Conservation (phyloP, 2,888 invertebrate genomes). For the Lomographa bimaculata region DNA sequence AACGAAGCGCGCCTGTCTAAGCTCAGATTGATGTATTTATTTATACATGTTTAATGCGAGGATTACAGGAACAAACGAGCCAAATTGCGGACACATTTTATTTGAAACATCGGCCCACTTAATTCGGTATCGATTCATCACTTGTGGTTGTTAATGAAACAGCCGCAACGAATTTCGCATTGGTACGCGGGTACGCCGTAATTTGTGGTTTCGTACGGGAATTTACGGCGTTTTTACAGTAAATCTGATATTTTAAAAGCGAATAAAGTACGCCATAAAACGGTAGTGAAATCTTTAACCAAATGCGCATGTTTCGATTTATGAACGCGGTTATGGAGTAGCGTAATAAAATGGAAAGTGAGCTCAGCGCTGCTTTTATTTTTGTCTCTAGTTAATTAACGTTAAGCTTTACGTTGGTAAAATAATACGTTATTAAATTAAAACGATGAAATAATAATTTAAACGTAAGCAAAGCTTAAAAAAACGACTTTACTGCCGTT, state of each 20-base stretch:
- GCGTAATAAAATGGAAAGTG: constrained; percentile 26
- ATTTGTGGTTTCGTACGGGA: constrained; percentile 62
- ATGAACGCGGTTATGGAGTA: constrained; percentile 18
- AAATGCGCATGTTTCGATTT: constrained; percentile 25
- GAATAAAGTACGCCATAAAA: constrained; percentile 23
- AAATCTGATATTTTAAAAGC: constrained; percentile 31
- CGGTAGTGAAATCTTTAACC: constrained; percentile 29
- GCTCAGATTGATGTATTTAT: too few species aligned
- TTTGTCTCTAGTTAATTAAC: constrained; percentile 21
- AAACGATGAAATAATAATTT: too few species aligned
- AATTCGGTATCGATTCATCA: constrained; percentile 57
- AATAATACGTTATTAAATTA: neutral
- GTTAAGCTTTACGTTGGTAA: constrained; percentile 1
- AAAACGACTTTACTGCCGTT: too few species aligned
- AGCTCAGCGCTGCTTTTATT: constrained; percentile 18
- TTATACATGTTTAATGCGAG: constrained; percentile 5
- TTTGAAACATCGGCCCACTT: constrained; percentile 40
- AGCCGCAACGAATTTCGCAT: constrained; percentile 61
- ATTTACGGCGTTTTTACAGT: constrained; percentile 41
- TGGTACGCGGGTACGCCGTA: constrained; percentile 52
- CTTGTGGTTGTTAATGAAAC: constrained; percentile 69
- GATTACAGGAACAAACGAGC: constrained; percentile 13
- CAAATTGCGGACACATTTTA: constrained; percentile 30
- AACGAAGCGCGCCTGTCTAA: too few species aligned
- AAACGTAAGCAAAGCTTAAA: too few species aligned